Evolutionary conservation across 2,888 invertebrate species (phyloP), one percentile per base, ranked within the genome.

Genomic region (Leptothorax acervorum): DNA sequence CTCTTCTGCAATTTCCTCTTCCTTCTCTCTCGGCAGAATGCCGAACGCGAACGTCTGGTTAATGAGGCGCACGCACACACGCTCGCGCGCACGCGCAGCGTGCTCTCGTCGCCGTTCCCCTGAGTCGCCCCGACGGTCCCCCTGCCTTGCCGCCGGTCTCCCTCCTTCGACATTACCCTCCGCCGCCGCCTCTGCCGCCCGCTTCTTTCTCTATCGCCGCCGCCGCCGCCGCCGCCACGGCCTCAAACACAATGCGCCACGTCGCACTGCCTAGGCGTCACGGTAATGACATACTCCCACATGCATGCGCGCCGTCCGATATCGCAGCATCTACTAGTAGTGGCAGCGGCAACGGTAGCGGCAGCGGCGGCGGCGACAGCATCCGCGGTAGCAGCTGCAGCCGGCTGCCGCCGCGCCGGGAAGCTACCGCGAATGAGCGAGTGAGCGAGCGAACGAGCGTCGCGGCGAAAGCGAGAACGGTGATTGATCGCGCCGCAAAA

Each of bases 211-310:
- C 82, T 39, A 65, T 76, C 86, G 55, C 23, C 48, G 82, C 60
- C 73, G 65, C 85, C 84, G 48, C 53, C 48, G 45, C 42, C 62
- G 84, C 86, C 84, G 85, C 84, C 84, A 35, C 82, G 86, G 90
- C 88, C 90, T 89, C 90, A 88, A 90, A 91, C 90, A 93, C 93
- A 92, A 92, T 92, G 90, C 91, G 86, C 89, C 88, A 90, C 92
- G 89, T 91, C 90, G 90, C 91, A 87, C 91, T 90, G 91, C 91
- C 92, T 91, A 91, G 91, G 92, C 93, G 92, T 92, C 92, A 92
- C 92, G 92, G 91, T 93, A 93, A 93, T 93, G 93, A 93, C 91
- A 91, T 91, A 93, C 93, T 93, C 92, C 92, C 91, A 93, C 92
- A 92, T 91, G 88, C 90, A 85, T 57, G 57, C 89, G 88, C 86